These are phyloP conservation scores for Alethe castanea DNA, from an alignment of 2,113 vertebrate species.

Conservation along the genomic window DNA sequence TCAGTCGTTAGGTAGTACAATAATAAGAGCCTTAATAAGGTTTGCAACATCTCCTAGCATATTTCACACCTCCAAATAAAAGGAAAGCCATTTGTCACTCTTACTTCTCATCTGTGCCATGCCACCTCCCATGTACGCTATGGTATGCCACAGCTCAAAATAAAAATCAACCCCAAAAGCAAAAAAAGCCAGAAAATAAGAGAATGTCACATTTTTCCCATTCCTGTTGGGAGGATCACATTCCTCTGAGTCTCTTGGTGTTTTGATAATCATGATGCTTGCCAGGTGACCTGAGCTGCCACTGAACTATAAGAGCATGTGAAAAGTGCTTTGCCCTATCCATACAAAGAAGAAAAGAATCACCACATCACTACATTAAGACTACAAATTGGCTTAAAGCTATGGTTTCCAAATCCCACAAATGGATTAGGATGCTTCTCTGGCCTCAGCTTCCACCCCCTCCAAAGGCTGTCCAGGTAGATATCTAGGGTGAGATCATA, in stretches of 20 bases:
- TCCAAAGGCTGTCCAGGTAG: background rate
- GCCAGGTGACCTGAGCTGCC: accelerated
- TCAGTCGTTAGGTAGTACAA: background rate
- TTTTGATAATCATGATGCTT: background rate
- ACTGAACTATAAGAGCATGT: background rate
- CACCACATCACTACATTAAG: background rate
- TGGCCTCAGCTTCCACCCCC: accelerated
- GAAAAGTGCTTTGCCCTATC: background rate
- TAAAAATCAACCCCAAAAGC: background rate
- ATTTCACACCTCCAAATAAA: background rate
- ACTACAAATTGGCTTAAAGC: background rate
- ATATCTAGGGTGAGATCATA: background rate
- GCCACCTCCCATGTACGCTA: background rate
- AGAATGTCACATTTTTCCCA: background rate
- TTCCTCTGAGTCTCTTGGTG: accelerated
- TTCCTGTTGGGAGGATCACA: background rate
- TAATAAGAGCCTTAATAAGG: background rate
- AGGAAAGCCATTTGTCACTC: background rate
- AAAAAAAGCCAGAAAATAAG: background rate
- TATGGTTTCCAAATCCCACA: background rate
- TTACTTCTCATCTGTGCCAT: background rate
- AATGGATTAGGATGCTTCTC: background rate
- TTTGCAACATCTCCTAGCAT: background rate
- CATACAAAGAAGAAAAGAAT: background rate
- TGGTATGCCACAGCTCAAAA: background rate